A percentile compares a stretch with the other conserved stretches of the same genome.
Evolutionary conservation across 2,113 vertebrate genomes (phyloP).

Genomic region (Serinus canaria): DNA sequence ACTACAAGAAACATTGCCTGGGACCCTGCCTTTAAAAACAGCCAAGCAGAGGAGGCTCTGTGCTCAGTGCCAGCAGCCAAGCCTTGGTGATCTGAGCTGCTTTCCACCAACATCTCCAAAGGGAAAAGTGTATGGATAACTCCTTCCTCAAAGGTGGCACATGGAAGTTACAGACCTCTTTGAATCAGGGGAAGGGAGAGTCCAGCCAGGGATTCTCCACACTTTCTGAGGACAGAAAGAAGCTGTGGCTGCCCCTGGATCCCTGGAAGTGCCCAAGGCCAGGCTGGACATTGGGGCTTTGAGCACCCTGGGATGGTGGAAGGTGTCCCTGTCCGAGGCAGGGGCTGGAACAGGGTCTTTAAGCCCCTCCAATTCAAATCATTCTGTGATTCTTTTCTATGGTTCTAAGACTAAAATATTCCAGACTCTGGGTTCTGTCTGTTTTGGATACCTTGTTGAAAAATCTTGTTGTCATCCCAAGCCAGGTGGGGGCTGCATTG

Average conservation of each 20-base stretch:
- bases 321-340: not conserved
- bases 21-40: conserved; percentile 16
- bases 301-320: not conserved
- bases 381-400: not conserved
- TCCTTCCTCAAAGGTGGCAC: not conserved
- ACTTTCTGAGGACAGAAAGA: not conserved
- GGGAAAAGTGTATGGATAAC: not conserved
- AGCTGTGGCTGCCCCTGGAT: not conserved
- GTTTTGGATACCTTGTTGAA: not conserved
- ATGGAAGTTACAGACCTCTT: not conserved
- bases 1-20: conserved; percentile 1
- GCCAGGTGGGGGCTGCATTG: not conserved
- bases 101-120: not conserved
- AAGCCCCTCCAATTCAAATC: not conserved
- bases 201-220: not conserved
- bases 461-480: not conserved
- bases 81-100: not conserved
- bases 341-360: not conserved
- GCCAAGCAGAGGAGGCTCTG: not conserved
- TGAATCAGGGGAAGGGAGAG: not conserved
- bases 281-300: not conserved
- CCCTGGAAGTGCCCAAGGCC: not conserved
- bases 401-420: not conserved
- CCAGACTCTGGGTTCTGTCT: not conserved
- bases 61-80: not conserved